phyloP scores from a whole-genome alignment of 1,140 invertebrate genomes.

The Drosophila arawakana region DNA sequence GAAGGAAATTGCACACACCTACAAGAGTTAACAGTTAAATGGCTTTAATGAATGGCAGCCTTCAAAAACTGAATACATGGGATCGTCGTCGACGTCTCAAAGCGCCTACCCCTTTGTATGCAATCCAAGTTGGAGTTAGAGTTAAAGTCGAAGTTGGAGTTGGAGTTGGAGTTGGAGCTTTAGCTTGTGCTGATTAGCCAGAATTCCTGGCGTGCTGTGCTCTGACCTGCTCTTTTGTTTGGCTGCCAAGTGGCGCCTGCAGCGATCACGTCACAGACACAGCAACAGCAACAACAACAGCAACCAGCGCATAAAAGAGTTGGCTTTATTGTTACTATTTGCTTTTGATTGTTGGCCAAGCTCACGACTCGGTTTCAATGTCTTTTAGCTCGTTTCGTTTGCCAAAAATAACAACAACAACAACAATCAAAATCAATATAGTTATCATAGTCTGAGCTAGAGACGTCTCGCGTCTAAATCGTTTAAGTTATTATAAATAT shows the following conservation, averaged over 20 bases:
- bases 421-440: conserved; percentile 72
- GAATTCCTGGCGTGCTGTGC: conserved; percentile 67
- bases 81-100: conserved; percentile 61
- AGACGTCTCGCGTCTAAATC: conserved; percentile 53
- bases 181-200: conserved; percentile 75
- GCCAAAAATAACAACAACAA: conserved; percentile 8
- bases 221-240: conserved; percentile 71
- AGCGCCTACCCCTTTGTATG: conserved; percentile 64
- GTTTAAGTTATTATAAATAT: conserved; percentile 64
- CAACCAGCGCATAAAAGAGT: conserved; percentile 31
- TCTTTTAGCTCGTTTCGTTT: conserved; percentile 59
- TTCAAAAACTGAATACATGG: conserved; percentile 70
- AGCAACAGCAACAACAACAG: conserved; percentile 51
- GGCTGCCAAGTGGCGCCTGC: conserved; percentile 78
- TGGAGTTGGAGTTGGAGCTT: conserved; percentile 4
- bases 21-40: conserved; percentile 61
- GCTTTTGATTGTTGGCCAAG: conserved; percentile 67
- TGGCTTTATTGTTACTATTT: conserved; percentile 65
- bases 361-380: conserved; percentile 78
- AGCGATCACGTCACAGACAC: conserved; percentile 80
- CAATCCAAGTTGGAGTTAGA: background rate
- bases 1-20: conserved; percentile 32
- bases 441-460: conserved; percentile 63
- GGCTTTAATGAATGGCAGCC: conserved; percentile 76
- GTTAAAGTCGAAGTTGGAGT: conserved; percentile 2